Evolutionary conservation across 30 jellyfish, hydroid and myxozoan genomes (phyloP).

Genomic region (Haliclystus octoradiatus): DNA sequence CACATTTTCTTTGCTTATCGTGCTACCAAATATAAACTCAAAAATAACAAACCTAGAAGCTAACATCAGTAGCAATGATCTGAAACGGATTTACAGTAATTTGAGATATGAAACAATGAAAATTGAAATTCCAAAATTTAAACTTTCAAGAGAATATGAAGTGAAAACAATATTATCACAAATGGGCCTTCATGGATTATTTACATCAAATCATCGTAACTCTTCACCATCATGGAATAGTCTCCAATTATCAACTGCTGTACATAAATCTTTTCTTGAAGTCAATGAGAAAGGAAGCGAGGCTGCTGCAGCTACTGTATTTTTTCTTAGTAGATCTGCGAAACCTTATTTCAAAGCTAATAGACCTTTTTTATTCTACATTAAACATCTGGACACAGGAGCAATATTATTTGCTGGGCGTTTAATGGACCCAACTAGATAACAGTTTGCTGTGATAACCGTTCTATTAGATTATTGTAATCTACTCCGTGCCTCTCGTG

Average conservation of each 20-base stretch:
- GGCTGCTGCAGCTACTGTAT: background rate
- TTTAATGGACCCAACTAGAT: slow-evolving; percentile 4
- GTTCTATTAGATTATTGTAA: slow-evolving; percentile 17
- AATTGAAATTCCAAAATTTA: background rate
- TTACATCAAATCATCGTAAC: background rate
- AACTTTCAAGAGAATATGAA: background rate
- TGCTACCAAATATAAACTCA: background rate
- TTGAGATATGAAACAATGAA: background rate
- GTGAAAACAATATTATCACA: background rate
- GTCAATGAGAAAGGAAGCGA: background rate
- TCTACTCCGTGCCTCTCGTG: slow-evolving; percentile 9
- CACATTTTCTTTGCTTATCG: background rate
- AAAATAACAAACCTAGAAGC: background rate
- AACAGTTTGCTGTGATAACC: too few species aligned
- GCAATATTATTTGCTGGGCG: background rate
- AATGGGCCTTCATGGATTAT: background rate
- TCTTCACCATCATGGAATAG: background rate
- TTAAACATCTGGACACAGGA: background rate
- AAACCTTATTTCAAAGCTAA: background rate
- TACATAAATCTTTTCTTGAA: background rate
- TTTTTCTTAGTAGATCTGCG: background rate
- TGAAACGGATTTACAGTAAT: background rate
- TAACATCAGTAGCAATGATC: background rate
- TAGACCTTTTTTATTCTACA: background rate
- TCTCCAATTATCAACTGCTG: background rate